Conservation (phyloP, 92 coral and sea anemone species). For the Umimayanthus chanpuru region DNA sequence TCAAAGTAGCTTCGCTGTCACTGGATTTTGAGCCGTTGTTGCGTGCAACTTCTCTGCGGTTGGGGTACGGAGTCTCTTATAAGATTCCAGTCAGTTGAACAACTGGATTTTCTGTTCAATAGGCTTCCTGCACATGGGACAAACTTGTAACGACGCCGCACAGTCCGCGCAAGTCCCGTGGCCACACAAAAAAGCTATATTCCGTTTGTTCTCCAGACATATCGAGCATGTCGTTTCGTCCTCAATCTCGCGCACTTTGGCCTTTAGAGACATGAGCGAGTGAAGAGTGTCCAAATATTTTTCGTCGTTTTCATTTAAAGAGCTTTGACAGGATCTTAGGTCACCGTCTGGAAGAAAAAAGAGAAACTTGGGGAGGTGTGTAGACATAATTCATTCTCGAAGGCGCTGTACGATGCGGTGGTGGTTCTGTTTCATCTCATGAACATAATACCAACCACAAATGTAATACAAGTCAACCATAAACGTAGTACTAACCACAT, state of each 20-base stretch:
- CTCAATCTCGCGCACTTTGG: constrained; percentile 81
- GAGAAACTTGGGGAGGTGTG: neutral
- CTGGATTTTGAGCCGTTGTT: too few relatives aligned
- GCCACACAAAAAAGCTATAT: constrained; percentile 79
- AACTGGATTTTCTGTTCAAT: constrained; percentile 71
- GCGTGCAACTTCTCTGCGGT: too few relatives aligned
- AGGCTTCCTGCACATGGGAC: constrained; percentile 83
- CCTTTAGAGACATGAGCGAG: constrained; percentile 67
- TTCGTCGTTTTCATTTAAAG: constrained; percentile 55
- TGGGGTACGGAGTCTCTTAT: too few relatives aligned
- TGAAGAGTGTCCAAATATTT: constrained; percentile 72
- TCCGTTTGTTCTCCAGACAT: constrained; percentile 77
- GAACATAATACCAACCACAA: too few relatives aligned
- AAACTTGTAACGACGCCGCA: constrained; percentile 59
- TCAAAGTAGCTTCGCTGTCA: too few relatives aligned
- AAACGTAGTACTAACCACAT: too few relatives aligned
- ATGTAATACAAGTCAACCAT: too few relatives aligned
- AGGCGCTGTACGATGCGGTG: too few relatives aligned
- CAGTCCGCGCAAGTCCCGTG: constrained; percentile 79
- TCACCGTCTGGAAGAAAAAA: constrained; percentile 32
- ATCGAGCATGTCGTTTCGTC: constrained; percentile 80
- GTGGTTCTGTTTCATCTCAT: too few relatives aligned
- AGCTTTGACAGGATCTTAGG: neutral
- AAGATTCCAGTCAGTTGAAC: constrained; percentile 49
- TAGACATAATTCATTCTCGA: neutral